Evolutionary conservation across 2,888 invertebrate species (phyloP), one percentile per base, ranked within the genome.

Genomic region (Euproctis similis): DNA sequence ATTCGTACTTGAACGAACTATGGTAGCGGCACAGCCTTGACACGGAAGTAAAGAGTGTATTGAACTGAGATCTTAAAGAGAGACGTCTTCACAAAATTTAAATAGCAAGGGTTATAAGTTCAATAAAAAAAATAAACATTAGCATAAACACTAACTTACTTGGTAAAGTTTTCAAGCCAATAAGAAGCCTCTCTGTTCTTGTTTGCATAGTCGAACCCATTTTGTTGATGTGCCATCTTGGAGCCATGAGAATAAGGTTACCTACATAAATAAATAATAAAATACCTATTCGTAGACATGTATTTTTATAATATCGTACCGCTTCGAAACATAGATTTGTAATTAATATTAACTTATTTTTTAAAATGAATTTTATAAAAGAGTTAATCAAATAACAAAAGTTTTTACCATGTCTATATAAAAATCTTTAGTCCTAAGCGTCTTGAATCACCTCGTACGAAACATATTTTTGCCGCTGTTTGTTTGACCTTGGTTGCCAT

Each of bases 401-500:
- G n/a, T n/a, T n/a, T n/a, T n/a, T n/a, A n/a, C n/a, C n/a, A n/a
- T n/a, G n/a, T n/a, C n/a, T n/a, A n/a, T n/a, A n/a, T n/a, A n/a
- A n/a, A n/a, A n/a, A n/a, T n/a, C n/a, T n/a, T n/a, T n/a, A n/a
- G n/a, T n/a, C n/a, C n/a, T n/a, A n/a, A n/a, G n/a, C n/a, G n/a
- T n/a, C n/a, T n/a, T n/a, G n/a, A n/a, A n/a, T n/a, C n/a, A 72
- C 59, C 61, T 71, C 69, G 81, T 81, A 81, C 69, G 72, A 76
- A 75, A 69, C 67, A 71, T 69, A 62, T 61, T 73, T 66, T 75
- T 74, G 69, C 60, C 71, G 74, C 70, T 80, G 76, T 80, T 77
- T 82, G 82, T 80, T 84, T 81, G 78, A 76, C 78, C 78, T 80
- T 81, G 78, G 82, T 84, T 64, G 46, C 68, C 52, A 71, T 71